A percentile compares a stretch with the other conserved stretches of the same genome.
Evolutionary conservation across 2,888 invertebrate genomes (phyloP).

Genomic region (Ornithoptera alexandrae): DNA sequence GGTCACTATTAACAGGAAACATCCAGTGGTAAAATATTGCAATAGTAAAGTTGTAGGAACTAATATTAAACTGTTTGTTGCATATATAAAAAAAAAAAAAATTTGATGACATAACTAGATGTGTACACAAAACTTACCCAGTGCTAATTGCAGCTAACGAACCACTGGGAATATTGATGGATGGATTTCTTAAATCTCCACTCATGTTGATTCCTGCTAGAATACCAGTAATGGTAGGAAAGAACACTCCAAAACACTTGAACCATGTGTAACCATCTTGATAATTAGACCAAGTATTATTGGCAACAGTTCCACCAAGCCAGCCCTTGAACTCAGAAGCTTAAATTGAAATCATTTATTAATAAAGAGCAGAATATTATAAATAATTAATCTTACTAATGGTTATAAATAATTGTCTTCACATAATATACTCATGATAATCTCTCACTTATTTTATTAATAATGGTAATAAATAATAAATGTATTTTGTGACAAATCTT

Average conservation of each 20-base stretch:
- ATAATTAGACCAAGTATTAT: conserved; percentile 91
- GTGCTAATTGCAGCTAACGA: conserved; percentile 95
- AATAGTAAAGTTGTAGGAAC: no score
- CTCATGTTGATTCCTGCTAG: conserved; percentile 99
- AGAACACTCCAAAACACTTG: conserved; percentile 97
- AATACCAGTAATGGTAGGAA: conserved; percentile 98
- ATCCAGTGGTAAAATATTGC: no score
- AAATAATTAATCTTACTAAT: not conserved
- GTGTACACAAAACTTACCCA: conserved; percentile 78
- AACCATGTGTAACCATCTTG: conserved; percentile 93
- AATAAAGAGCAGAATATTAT: not conserved
- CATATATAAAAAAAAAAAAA: no score
- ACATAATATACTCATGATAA: no score
- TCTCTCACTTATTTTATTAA: no score
- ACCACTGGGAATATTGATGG: conserved; percentile 95
- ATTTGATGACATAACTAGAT: no score
- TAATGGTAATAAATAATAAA: no score
- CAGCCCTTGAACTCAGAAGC: conserved; percentile 93
- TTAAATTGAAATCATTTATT: conserved; percentile 46
- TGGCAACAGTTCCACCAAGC: conserved; percentile 86
- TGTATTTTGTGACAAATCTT: no score
- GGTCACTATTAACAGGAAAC: no score
- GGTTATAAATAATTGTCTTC: no score
- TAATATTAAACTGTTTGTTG: no score
- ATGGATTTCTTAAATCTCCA: conserved; percentile 95